phyloP scores from a whole-genome alignment of 2,888 invertebrate species.

The Seira sanloemensis region DNA sequence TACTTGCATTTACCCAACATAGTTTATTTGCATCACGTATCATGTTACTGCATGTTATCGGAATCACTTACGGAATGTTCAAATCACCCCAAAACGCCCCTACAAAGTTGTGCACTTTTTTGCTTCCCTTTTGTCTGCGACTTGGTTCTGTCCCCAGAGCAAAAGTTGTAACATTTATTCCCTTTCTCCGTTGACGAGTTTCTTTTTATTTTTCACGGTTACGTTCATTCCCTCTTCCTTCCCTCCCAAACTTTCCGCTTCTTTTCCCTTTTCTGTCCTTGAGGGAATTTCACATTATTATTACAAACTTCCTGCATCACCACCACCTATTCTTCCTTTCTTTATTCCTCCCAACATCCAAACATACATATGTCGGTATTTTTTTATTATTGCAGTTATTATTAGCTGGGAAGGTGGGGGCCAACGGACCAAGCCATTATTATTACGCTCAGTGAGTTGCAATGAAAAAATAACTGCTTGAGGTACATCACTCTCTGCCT shows the following conservation, averaged over 20 bases:
- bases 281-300: background rate
- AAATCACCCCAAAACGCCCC: background rate
- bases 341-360: background rate
- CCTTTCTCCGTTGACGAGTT: background rate
- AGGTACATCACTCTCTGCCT: background rate
- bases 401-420: background rate
- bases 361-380: background rate
- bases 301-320: background rate
- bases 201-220: background rate
- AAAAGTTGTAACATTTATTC: too few relatives aligned
- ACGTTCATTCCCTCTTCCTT: background rate
- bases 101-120: background rate
- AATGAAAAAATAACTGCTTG: background rate
- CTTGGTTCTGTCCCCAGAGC: background rate
- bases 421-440: background rate
- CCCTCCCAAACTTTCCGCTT: background rate
- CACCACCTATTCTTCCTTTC: background rate
- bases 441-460: slow-evolving; percentile 27
- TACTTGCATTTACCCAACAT: too few relatives aligned
- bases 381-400: background rate
- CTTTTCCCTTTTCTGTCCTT: background rate
- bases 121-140: background rate
- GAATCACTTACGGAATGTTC: background rate
- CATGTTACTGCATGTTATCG: background rate
- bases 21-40: background rate